phyloP scores from a whole-genome alignment of 2,888 invertebrate species.

The Anthophora plumipes region DNA sequence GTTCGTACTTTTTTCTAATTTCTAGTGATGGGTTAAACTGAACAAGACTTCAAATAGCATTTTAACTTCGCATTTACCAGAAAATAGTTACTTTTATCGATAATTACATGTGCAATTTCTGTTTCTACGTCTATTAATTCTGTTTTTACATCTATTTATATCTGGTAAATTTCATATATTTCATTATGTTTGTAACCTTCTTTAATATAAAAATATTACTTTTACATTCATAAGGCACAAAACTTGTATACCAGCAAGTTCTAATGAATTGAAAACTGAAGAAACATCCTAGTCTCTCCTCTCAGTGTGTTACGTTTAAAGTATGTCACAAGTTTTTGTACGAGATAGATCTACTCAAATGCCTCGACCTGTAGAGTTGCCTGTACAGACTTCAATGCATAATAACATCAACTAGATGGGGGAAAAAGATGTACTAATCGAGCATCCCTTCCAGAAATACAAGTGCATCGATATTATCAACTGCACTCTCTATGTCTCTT shows the following conservation, averaged over 20 bases:
- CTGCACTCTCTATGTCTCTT: constrained; percentile 92
- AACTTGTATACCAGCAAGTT: not conserved
- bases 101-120: not conserved
- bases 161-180: not conserved
- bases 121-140: not conserved
- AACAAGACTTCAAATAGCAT: not conserved
- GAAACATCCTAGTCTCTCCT: too few relatives aligned
- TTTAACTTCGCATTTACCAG: constrained; percentile 4
- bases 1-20: constrained; percentile 19
- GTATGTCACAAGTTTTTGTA: too few relatives aligned
- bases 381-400: too few relatives aligned
- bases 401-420: too few relatives aligned
- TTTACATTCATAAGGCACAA: not conserved
- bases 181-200: not conserved
- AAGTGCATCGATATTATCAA: constrained; percentile 91
- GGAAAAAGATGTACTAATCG: constrained; percentile 38
- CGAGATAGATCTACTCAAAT: too few relatives aligned
- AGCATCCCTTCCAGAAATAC: constrained; percentile 94
- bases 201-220: constrained; percentile 1
- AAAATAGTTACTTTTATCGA: not conserved
- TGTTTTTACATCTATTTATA: not conserved
- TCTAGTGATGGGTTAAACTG: not conserved
- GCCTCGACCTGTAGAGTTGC: too few relatives aligned
- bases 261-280: too few relatives aligned
- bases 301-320: too few relatives aligned